Percentiles rank a stretch among this genome's conserved stretches.
Conservation (phyloP, 2,888 invertebrate species). For the Eumerus sabulonum region DNA sequence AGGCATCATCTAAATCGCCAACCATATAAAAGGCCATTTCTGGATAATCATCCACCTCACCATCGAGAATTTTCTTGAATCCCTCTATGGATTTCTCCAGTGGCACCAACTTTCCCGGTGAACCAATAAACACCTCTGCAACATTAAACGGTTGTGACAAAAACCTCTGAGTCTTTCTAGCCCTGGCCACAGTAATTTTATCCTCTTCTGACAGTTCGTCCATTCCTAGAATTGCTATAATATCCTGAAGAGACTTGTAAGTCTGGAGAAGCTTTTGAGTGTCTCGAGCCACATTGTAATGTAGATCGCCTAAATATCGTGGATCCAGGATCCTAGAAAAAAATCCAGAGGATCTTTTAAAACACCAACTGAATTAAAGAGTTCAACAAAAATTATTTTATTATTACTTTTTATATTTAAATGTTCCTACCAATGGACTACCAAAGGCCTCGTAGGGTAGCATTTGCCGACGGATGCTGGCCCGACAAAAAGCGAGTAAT, state of each 20-base stretch:
- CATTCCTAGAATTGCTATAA: constrained; percentile 99
- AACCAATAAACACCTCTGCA: constrained; percentile 99
- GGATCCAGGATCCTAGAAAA: constrained; percentile 97
- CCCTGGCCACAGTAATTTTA: constrained; percentile 96
- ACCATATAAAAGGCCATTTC: constrained; percentile 99
- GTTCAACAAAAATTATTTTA: too few species aligned
- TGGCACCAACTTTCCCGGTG: constrained; percentile 96
- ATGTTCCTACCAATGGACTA: too few species aligned
- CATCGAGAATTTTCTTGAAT: constrained; percentile 86
- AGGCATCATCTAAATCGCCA: constrained; percentile 96
- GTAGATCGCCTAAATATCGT: constrained; percentile 92
- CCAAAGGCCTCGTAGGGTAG: too few species aligned
- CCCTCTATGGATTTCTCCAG: constrained; percentile 94
- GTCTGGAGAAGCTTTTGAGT: constrained; percentile 94
- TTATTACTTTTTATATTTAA: too few species aligned
- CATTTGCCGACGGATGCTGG: too few species aligned
- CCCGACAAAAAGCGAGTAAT: too few species aligned
- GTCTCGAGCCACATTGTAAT: constrained; percentile 93
- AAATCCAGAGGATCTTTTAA: constrained; percentile 97
- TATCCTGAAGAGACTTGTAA: constrained; percentile 89
- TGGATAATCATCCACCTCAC: constrained; percentile 97
- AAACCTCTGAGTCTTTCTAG: constrained; percentile 98
- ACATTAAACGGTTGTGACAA: constrained; percentile 98
- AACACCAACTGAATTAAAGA: too few species aligned
- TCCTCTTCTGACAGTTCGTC: constrained; percentile 99